Conservation (phyloP, 2,888 invertebrate species). For the Meganola albula region DNA sequence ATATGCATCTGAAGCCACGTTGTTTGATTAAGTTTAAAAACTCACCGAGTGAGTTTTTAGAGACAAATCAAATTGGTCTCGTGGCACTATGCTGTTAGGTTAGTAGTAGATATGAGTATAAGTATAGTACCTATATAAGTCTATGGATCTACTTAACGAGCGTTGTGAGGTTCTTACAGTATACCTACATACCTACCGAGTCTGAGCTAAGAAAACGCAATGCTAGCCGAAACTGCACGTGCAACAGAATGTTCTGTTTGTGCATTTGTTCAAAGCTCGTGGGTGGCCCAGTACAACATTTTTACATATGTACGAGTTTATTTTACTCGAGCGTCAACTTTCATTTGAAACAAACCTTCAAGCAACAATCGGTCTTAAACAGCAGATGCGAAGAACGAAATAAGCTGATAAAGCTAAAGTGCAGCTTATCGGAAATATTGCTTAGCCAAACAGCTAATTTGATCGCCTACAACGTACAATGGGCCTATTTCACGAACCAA, state of each 20-base stretch:
- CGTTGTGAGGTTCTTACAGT: too few relatives aligned
- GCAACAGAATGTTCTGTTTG: conserved; percentile 33
- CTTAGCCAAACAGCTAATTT: conserved; percentile 59
- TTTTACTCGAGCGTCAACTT: conserved; percentile 58
- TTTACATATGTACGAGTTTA: conserved; percentile 52
- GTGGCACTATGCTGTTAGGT: too few relatives aligned
- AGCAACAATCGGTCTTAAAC: conserved; percentile 54
- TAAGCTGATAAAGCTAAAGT: conserved; percentile 34
- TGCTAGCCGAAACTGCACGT: conserved; percentile 30
- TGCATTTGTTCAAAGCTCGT: conserved; percentile 44
- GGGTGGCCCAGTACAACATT: conserved; percentile 65
- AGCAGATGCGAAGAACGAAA: conserved; percentile 37
- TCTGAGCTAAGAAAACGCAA: conserved; percentile 23
- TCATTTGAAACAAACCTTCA: conserved; percentile 39
- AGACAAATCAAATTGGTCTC: too few relatives aligned
- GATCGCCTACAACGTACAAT: conserved; percentile 61
- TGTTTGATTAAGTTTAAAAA: too few relatives aligned
- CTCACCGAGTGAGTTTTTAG: too few relatives aligned
- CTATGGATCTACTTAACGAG: too few relatives aligned
- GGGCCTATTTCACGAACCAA: conserved; percentile 68
- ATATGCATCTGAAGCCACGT: too few relatives aligned
- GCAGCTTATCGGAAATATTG: conserved; percentile 55
- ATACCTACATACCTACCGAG: neutral
- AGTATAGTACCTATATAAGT: too few relatives aligned
- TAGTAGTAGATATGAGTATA: too few relatives aligned